A percentile compares a stretch with the other conserved stretches of the same genome.
These are phyloP conservation scores for Ladona fulva DNA, from an alignment of 1,140 invertebrate genomes.

Conservation along the genomic window DNA sequence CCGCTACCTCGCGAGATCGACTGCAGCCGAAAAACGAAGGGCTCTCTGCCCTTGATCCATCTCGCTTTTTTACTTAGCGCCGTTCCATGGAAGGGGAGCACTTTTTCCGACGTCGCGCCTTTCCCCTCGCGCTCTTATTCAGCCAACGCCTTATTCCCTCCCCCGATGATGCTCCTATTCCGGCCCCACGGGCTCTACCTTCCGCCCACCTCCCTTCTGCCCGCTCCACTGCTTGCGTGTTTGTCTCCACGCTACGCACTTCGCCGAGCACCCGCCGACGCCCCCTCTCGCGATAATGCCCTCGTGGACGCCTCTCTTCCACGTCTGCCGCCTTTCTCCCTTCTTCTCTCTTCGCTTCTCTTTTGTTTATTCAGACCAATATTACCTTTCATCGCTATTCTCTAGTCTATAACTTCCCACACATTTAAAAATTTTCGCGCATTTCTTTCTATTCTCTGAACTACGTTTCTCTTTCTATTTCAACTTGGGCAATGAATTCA, in stretches of 20 bases:
- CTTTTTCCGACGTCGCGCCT: neutral
- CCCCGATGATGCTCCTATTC: neutral
- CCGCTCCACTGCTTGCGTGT: neutral
- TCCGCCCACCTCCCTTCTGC: neutral
- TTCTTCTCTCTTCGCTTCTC: neutral
- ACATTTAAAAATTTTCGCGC: no score
- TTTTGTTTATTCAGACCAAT: neutral
- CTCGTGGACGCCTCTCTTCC: neutral
- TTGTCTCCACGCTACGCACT: conserved; percentile 6
- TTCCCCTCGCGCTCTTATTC: neutral
- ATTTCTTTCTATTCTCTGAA: no score
- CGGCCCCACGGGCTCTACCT: neutral
- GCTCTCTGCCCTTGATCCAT: neutral
- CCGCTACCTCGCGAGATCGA: no score
- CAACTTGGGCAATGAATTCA: no score
- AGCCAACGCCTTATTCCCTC: neutral
- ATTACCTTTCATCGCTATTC: no score
- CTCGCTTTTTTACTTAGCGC: neutral
- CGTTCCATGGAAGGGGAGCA: neutral
- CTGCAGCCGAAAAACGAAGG: no score
- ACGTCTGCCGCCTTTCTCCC: no score
- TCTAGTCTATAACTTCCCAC: no score
- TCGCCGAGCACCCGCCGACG: neutral
- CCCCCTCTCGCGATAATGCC: neutral
- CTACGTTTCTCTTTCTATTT: no score